Conservation (phyloP, 2,113 vertebrate species). For the Rutilus rutilus region DNA sequence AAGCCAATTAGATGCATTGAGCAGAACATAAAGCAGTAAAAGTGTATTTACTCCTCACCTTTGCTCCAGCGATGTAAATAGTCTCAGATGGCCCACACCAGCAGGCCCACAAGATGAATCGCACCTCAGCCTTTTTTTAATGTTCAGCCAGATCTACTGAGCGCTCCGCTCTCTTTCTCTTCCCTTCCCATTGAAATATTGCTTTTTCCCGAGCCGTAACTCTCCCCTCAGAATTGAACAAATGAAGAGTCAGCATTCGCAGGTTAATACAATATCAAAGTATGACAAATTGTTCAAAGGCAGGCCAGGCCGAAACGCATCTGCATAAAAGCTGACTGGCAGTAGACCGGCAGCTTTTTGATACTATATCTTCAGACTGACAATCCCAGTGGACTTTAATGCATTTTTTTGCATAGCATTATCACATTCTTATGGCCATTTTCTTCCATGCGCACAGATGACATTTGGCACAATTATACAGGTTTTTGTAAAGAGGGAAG, state of each 20-base stretch:
- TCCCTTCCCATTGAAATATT: constrained; percentile 30
- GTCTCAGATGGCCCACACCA: constrained; percentile 59
- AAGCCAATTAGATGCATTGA: constrained; percentile 66
- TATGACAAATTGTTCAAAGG: constrained; percentile 54
- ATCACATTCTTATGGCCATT: background rate
- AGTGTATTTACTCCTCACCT: constrained; percentile 61
- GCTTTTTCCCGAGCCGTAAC: constrained; percentile 6
- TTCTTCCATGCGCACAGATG: background rate
- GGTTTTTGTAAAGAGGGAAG: constrained; percentile 12
- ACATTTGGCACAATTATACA: constrained; percentile 12
- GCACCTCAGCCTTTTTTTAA: constrained; percentile 36
- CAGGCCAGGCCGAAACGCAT: constrained; percentile 35
- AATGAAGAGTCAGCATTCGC: constrained; percentile 39
- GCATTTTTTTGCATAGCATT: constrained; percentile 33
- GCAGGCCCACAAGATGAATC: constrained; percentile 65
- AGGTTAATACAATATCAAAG: constrained; percentile 43
- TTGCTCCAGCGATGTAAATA: constrained; percentile 66
- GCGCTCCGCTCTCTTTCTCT: background rate
- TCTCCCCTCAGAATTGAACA: constrained; percentile 24
- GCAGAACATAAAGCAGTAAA: constrained; percentile 67
- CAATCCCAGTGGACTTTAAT: constrained; percentile 30
- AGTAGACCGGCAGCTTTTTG: constrained; percentile 34
- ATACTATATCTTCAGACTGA: constrained; percentile 25
- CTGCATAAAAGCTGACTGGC: constrained; percentile 49
- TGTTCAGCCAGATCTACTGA: background rate